Evolutionary conservation across 2,113 vertebrate species (phyloP), one percentile per base, ranked within the genome.

Genomic region (Ptilorrhoa leucosticta): DNA sequence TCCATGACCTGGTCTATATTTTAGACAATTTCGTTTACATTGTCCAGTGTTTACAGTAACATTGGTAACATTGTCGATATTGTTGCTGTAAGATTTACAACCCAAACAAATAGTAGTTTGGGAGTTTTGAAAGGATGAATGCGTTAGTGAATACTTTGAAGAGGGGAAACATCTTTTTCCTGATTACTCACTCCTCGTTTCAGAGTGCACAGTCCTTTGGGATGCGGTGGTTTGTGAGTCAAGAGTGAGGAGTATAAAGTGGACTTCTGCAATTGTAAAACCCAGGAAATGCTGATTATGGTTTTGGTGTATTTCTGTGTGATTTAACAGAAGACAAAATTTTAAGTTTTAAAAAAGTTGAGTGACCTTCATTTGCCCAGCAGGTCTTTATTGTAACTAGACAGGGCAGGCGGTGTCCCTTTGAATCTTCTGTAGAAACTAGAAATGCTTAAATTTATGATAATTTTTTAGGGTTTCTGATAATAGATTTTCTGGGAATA

Each of bases 81-180:
- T 15, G 30, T 92, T 89, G 54, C 72, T 4, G 1, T 61, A 40
- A 68, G 56, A 81, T 81, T 94, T 88, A 68, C 64, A 92, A 69
- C 47, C 72, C 45, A 89, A 89, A 88, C 76, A 92, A 92, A 71
- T 71, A 42, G 31, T 37, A 57, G 26, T 76, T 90, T 79, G 76
- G 26, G 60, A 75, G 53, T 71, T 96, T 56, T 87, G 95, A 90
- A 94, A 92, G 78, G 79, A 61, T 75, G 88, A 95, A 81, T 57
- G 40, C 88, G 95, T 95, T 75, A 89, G 83, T 78, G 80, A 78
- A 48, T 90, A 76, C 96, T 96, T 95, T 90, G 92, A 96, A 95
- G 93, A 93, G 77, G 94, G 96, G 96, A 97, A 97, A 96, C 96
- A 96, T 94, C 96, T 96, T 97, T 96, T 96, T 96, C 96, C 96